These are phyloP conservation scores for Lordiphosa andalusiaca DNA, from an alignment of 2,888 invertebrate species.

Conservation along the genomic window DNA sequence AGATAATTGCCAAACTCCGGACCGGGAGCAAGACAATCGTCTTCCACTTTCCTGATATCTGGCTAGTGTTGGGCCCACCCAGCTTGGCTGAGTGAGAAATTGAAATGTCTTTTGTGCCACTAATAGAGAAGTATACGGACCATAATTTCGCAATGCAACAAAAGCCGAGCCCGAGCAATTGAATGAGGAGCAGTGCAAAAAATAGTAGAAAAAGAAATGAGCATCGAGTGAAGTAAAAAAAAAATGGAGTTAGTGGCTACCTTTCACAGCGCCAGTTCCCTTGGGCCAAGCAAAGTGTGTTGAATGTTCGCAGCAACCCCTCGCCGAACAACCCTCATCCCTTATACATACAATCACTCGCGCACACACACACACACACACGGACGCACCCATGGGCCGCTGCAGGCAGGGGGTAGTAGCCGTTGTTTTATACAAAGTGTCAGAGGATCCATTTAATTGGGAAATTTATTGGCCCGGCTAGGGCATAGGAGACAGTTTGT, in stretches of 20 bases:
- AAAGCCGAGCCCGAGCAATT: constrained; percentile 35
- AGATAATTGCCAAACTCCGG: constrained; percentile 49
- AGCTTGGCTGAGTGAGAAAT: constrained; percentile 47
- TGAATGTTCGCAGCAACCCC: constrained; percentile 66
- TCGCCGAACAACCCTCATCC: constrained; percentile 67
- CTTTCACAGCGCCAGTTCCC: constrained; percentile 73
- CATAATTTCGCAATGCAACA: constrained; percentile 65
- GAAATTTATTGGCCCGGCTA: constrained; percentile 71
- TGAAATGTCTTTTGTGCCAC: constrained; percentile 62
- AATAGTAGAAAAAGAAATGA: constrained; percentile 28
- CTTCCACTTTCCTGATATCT: too few relatives aligned
- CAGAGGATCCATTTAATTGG: constrained; percentile 77
- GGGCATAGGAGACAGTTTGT: constrained; percentile 58
- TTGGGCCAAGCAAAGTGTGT: constrained; percentile 53
- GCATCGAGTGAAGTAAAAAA: constrained; percentile 42
- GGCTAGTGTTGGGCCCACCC: constrained; percentile 50
- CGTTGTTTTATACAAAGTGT: constrained; percentile 66
- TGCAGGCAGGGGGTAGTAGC: constrained; percentile 57
- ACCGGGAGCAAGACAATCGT: constrained; percentile 5
- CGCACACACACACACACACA: constrained; percentile 25
- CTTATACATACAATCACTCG: constrained; percentile 34
- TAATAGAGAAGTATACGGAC: constrained; percentile 71
- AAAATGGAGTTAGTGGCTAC: constrained; percentile 70
- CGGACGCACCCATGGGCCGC: constrained; percentile 33
- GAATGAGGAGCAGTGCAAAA: constrained; percentile 53